phyloP scores from a whole-genome alignment of 2,888 invertebrate species.

The Thumatha senex region DNA sequence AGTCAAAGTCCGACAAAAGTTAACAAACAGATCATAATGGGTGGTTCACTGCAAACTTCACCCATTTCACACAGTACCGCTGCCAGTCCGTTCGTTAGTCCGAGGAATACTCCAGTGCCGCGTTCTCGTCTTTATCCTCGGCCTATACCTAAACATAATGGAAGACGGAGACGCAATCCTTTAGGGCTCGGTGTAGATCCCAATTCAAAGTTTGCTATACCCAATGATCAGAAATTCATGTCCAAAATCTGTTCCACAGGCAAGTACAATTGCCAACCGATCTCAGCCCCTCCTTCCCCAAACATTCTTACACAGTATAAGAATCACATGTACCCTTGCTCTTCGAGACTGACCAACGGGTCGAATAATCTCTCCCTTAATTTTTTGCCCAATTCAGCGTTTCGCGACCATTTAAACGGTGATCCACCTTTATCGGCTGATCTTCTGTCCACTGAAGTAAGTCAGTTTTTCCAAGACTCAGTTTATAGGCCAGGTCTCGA shows the following conservation, averaged over 20 bases:
- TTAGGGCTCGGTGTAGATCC: constrained; percentile 63
- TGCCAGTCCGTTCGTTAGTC: constrained; percentile 92
- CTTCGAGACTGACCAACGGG: constrained; percentile 62
- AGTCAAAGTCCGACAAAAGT: constrained; percentile 68
- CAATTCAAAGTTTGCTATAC: constrained; percentile 70
- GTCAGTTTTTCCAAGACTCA: constrained; percentile 84
- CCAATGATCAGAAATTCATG: constrained; percentile 73
- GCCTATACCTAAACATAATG: constrained; percentile 72
- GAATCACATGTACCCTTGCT: constrained; percentile 75
- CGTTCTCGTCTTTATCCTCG: constrained; percentile 85
- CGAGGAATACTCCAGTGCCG: constrained; percentile 89
- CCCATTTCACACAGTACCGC: constrained; percentile 86
- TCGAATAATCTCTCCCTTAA: constrained; percentile 70
- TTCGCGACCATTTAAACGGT: constrained; percentile 74
- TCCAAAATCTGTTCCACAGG: constrained; percentile 59
- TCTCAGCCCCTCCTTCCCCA: constrained; percentile 89
- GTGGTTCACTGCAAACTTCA: constrained; percentile 73
- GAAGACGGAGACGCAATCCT: constrained; percentile 64
- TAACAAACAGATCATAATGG: constrained; percentile 62
- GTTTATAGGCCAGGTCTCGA: constrained; percentile 71
- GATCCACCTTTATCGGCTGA: constrained; percentile 76
- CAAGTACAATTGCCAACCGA: constrained; percentile 74
- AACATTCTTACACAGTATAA: constrained; percentile 78
- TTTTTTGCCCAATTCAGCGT: constrained; percentile 68
- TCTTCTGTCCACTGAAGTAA: constrained; percentile 83